Evolutionary conservation across 2,113 vertebrate species (phyloP).

Genomic region (Cettia cetti): DNA sequence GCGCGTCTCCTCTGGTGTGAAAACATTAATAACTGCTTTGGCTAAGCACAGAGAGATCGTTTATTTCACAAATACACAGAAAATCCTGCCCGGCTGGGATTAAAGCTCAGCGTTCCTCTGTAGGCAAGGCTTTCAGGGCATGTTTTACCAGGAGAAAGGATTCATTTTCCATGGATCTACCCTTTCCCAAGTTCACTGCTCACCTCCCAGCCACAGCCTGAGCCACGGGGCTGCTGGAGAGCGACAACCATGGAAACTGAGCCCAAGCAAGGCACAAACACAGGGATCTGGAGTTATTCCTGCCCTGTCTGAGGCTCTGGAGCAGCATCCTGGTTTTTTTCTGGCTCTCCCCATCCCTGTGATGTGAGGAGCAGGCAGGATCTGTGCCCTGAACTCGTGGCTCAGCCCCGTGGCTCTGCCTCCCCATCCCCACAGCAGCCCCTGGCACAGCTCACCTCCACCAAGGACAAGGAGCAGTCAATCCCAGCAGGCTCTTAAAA

Average conservation of each 20-base stretch:
- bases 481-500: constrained; percentile 49
- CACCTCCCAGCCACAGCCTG: neutral
- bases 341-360: neutral
- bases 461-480: constrained; percentile 40
- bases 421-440: neutral
- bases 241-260: neutral
- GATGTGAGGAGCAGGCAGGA: neutral
- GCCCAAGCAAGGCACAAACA: neutral
- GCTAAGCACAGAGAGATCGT: neutral
- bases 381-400: fast-evolving
- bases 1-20: neutral
- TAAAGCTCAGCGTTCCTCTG: neutral
- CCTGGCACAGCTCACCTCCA: neutral
- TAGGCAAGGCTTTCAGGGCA: neutral
- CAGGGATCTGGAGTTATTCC: fast-evolving
- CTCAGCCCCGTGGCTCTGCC: fast-evolving
- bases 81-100: neutral
- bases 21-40: constrained; percentile 48
- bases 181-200: neutral
- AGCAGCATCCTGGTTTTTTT: neutral
- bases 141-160: neutral
- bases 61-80: neutral
- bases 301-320: neutral
- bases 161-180: neutral
- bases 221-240: neutral